A percentile compares a stretch with the other conserved stretches of the same genome.
Evolutionary conservation across 2,797 vertebrate genomes (phyloP).

Genomic region (Paedocypris micromegethes): DNA sequence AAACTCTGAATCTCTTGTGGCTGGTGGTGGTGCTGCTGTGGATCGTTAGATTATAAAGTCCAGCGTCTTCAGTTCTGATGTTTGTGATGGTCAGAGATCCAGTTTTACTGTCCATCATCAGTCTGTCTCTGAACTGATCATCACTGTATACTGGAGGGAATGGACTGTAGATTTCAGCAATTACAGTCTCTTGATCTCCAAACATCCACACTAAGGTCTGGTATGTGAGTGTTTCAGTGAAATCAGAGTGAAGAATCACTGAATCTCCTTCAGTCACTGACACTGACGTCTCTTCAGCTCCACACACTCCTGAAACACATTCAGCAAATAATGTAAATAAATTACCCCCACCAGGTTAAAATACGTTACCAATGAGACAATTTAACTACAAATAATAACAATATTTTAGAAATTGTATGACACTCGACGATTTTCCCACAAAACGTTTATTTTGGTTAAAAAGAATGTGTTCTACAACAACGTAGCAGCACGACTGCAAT

Average conservation of each 20-base stretch:
- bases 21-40: too few relatives aligned
- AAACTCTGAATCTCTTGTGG: too few relatives aligned
- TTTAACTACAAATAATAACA: too few relatives aligned
- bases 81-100: slow-evolving; percentile 22
- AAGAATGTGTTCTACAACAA: too few relatives aligned
- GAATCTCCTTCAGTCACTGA: slow-evolving; percentile 14
- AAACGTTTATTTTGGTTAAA: too few relatives aligned
- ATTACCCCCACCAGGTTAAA: too few relatives aligned
- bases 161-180: not conserved
- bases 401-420: too few relatives aligned
- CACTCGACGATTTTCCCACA: too few relatives aligned
- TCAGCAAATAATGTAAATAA: too few relatives aligned
- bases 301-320: not conserved
- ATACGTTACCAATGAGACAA: too few relatives aligned
- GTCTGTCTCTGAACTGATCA: not conserved
- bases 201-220: slow-evolving; percentile 5
- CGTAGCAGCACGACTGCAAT: too few relatives aligned
- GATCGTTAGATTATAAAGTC: not conserved
- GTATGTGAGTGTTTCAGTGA: not conserved
- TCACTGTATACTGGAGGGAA: too few relatives aligned
- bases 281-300: not conserved
- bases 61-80: not conserved
- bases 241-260: not conserved
- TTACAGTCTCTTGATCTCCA: not conserved
- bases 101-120: not conserved